These are phyloP conservation scores for Lutjanus argentimaculatus DNA, from an alignment of 2,797 vertebrate genomes.

Conservation along the genomic window DNA sequence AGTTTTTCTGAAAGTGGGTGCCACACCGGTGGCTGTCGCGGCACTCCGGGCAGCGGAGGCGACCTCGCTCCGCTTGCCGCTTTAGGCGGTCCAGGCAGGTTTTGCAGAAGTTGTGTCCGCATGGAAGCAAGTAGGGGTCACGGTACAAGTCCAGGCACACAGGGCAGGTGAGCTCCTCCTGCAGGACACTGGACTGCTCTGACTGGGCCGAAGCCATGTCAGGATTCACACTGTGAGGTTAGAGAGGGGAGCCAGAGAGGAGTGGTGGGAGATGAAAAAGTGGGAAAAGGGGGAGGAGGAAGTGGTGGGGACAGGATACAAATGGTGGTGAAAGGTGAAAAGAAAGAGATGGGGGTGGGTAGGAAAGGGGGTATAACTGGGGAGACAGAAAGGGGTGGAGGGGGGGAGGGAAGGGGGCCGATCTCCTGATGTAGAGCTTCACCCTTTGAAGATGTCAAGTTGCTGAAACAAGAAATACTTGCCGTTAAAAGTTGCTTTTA, in stretches of 20 bases:
- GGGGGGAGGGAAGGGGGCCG: not conserved
- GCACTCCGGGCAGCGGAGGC: slow-evolving; percentile 84
- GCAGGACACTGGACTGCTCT: slow-evolving; percentile 77
- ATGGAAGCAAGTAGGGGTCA: slow-evolving; percentile 82
- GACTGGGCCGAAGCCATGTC: slow-evolving; percentile 77
- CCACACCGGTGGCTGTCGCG: slow-evolving; percentile 73
- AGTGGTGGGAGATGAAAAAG: too few species aligned
- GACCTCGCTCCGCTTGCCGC: slow-evolving; percentile 62
- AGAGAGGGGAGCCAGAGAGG: not conserved
- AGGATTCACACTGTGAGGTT: not conserved
- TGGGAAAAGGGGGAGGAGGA: not conserved
- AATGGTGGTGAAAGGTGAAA: not conserved
- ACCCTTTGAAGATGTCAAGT: not conserved
- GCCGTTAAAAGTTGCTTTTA: not conserved
- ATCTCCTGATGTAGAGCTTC: not conserved
- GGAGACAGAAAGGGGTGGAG: not conserved
- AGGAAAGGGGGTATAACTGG: too few species aligned
- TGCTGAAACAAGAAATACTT: not conserved
- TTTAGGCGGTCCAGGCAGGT: slow-evolving; percentile 77
- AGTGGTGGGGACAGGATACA: too few species aligned
- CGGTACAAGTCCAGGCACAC: slow-evolving; percentile 85
- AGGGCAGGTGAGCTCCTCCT: slow-evolving; percentile 85
- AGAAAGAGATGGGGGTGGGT: too few species aligned
- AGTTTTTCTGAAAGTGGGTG: slow-evolving; percentile 80
- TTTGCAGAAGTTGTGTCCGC: slow-evolving; percentile 87